Percentiles rank a stretch among this genome's conserved stretches.
phyloP scores from a whole-genome alignment of 2,797 vertebrate genomes.

The Myiothlypis chrysogaster region DNA sequence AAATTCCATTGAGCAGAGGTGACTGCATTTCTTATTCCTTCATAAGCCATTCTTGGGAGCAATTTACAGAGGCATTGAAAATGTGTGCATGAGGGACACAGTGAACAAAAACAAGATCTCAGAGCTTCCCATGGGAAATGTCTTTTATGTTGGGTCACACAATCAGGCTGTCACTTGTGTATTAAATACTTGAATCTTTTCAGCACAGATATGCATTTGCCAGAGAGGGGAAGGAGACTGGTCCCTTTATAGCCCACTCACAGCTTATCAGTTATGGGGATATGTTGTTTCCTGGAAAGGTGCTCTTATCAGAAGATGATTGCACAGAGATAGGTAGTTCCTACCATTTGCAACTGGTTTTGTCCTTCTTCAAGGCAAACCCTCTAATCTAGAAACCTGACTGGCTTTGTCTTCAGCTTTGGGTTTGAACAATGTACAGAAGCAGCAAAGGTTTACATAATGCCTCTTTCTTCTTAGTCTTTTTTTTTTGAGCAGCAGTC shows the following conservation, averaged over 20 bases:
- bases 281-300: not conserved
- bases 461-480: not conserved
- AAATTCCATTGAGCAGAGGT: not conserved
- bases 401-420: not conserved
- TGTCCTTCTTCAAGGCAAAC: not conserved
- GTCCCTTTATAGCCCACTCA: not conserved
- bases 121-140: constrained; percentile 19
- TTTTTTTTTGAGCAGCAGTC: not conserved
- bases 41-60: not conserved
- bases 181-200: not conserved
- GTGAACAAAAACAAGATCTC: not conserved
- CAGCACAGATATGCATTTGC: not conserved
- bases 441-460: not conserved
- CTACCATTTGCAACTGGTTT: not conserved
- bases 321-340: not conserved
- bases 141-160: not conserved
- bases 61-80: not conserved
- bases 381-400: not conserved
- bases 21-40: not conserved
- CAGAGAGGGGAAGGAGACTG: not conserved
- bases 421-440: not conserved
- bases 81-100: not conserved
- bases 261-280: not conserved
- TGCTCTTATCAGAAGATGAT: not conserved
- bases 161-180: not conserved